Evolutionary conservation across 2,888 invertebrate species (phyloP).

Genomic region (Cantharis rustica): DNA sequence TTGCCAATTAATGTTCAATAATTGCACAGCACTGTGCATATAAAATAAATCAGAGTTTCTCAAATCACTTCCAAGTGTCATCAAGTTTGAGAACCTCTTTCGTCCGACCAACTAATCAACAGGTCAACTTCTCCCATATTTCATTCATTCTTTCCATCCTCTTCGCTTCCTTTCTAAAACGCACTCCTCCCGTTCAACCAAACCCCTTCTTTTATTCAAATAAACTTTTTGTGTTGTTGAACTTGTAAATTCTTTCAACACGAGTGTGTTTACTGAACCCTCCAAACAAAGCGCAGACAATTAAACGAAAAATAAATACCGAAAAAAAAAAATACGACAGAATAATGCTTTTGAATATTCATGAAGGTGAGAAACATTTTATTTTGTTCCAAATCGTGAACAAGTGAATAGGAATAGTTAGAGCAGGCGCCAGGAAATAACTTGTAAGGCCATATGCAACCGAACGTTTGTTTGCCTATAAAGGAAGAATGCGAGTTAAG

Average conservation of each 20-base stretch:
- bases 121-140: not conserved
- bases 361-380: not conserved
- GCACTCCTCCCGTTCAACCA: not conserved
- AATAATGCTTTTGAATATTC: not conserved
- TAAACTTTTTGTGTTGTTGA: not conserved
- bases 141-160: not conserved
- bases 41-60: not conserved
- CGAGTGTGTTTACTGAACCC: not conserved
- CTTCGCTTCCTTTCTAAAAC: not conserved
- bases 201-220: not conserved
- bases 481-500: slow-evolving; percentile 50
- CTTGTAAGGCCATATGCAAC: slow-evolving; percentile 38
- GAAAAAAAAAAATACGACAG: not conserved
- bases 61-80: not conserved
- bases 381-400: slow-evolving; percentile 26
- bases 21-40: not conserved
- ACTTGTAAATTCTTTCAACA: not conserved
- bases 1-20: slow-evolving; percentile 1
- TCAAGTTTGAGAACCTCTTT: not conserved
- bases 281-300: not conserved
- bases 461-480: slow-evolving; percentile 58
- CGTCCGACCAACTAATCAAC: no score
- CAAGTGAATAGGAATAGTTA: slow-evolving; percentile 43
- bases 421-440: slow-evolving; percentile 55
- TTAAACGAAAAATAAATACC: not conserved